A percentile compares a stretch with the other conserved stretches of the same genome.
Conservation (phyloP, 2,113 vertebrate genomes). For the Cyphomyrus discorhynchus region DNA sequence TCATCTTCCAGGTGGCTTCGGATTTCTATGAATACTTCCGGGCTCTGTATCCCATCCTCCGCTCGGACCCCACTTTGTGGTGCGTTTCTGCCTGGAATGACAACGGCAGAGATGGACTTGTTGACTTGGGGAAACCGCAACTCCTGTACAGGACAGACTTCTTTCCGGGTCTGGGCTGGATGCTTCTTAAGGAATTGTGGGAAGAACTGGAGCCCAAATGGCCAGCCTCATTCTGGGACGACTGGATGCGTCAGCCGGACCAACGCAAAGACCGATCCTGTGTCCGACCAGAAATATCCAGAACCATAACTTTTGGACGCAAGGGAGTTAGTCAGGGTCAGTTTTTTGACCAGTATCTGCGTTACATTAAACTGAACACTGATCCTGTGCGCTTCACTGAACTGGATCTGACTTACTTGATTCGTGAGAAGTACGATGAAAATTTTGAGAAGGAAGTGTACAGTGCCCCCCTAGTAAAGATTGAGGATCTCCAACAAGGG, state of each 20-base stretch:
- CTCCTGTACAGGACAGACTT: constrained; percentile 88
- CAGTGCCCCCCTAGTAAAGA: constrained; percentile 53
- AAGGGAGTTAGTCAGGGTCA: constrained; percentile 93
- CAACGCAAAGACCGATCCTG: constrained; percentile 78
- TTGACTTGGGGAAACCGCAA: constrained; percentile 59
- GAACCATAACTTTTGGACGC: constrained; percentile 86
- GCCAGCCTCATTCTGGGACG: constrained; percentile 90
- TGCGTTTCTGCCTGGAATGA: constrained; percentile 93
- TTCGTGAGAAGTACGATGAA: constrained; percentile 64
- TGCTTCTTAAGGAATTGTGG: constrained; percentile 78
- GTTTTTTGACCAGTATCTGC: constrained; percentile 91
- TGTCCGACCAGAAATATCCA: constrained; percentile 79
- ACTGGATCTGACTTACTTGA: constrained; percentile 74
- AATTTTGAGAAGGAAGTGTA: constrained; percentile 68
- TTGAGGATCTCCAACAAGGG: constrained; percentile 73
- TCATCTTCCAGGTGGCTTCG: constrained; percentile 63
- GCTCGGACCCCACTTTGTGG: constrained; percentile 69
- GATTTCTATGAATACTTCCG: constrained; percentile 95
- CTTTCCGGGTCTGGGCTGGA: constrained; percentile 87
- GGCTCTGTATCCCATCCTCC: constrained; percentile 70
- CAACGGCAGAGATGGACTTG: constrained; percentile 81
- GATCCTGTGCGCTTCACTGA: constrained; percentile 86
- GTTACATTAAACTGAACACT: constrained; percentile 87
- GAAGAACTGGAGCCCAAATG: constrained; percentile 87
- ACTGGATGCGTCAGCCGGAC: constrained; percentile 88